phyloP scores from a whole-genome alignment of 2,797 vertebrate species.

The Dendrocincla tyrannina region DNA sequence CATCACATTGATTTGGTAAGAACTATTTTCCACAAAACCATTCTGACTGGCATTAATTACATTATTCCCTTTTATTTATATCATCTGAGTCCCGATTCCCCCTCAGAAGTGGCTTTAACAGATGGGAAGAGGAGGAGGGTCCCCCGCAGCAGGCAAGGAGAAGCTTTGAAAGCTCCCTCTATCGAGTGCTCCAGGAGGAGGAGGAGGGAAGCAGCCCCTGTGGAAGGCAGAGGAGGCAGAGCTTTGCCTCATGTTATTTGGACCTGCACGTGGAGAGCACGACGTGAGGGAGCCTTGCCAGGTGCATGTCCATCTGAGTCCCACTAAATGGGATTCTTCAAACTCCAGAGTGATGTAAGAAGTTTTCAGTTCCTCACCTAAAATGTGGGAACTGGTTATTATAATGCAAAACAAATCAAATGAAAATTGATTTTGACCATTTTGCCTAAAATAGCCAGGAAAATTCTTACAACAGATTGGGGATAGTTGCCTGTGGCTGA shows the following conservation, averaged over 20 bases:
- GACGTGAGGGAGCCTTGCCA: accelerated
- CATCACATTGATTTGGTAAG: slow-evolving; percentile 42
- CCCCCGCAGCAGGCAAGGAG: background rate
- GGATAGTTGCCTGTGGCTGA: background rate
- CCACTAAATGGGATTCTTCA: background rate
- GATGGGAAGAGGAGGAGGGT: slow-evolving; percentile 19
- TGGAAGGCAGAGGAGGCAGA: background rate
- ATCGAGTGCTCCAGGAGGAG: background rate
- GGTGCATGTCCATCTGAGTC: background rate
- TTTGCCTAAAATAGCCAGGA: background rate
- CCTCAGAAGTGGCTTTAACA: background rate
- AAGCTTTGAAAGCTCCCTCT: background rate
- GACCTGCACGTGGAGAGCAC: accelerated
- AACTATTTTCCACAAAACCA: slow-evolving; percentile 30
- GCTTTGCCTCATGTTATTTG: background rate
- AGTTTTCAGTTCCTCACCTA: background rate
- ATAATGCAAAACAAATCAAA: background rate
- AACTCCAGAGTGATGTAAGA: background rate
- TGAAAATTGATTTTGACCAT: background rate
- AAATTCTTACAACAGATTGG: background rate
- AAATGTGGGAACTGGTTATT: background rate
- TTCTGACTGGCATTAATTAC: slow-evolving; percentile 33
- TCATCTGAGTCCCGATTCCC: background rate
- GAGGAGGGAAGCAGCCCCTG: background rate
- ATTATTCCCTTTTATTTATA: slow-evolving; percentile 19